Percentiles rank a stretch among this genome's conserved stretches.
Conservation (phyloP, 1,140 invertebrate genomes). For the Saccostrea glomerata region DNA sequence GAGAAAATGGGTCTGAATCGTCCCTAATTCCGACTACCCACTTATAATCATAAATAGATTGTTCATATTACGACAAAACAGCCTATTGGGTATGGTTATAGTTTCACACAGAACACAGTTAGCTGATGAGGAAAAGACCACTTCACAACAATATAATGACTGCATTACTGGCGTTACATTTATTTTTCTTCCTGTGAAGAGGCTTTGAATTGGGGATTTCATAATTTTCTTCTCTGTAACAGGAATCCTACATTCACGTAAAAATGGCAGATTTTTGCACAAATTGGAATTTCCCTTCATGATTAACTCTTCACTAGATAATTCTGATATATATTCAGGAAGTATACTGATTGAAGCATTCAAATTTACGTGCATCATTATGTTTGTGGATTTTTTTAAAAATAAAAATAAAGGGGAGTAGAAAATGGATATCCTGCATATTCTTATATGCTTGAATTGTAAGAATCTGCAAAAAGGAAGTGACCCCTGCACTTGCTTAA, state of each 20-base stretch:
- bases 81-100: background rate
- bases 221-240: background rate
- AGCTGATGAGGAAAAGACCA: constrained; percentile 10
- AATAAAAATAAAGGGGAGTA: background rate
- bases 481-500: background rate
- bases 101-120: background rate
- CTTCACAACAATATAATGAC: constrained; percentile 6
- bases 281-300: background rate
- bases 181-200: background rate
- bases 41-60: background rate
- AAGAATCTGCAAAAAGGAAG: background rate
- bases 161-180: background rate
- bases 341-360: background rate
- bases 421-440: background rate
- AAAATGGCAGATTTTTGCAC: background rate
- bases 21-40: background rate
- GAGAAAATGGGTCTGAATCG: constrained; percentile 19
- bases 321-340: too few relatives aligned
- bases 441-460: too few relatives aligned
- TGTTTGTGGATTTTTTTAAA: background rate
- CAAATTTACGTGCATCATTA: background rate
- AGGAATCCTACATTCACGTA: background rate
- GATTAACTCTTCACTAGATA: background rate
- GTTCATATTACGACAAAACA: background rate
- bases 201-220: background rate